Conservation (phyloP, 2,113 vertebrate genomes). For the Xyrauchen texanus region DNA sequence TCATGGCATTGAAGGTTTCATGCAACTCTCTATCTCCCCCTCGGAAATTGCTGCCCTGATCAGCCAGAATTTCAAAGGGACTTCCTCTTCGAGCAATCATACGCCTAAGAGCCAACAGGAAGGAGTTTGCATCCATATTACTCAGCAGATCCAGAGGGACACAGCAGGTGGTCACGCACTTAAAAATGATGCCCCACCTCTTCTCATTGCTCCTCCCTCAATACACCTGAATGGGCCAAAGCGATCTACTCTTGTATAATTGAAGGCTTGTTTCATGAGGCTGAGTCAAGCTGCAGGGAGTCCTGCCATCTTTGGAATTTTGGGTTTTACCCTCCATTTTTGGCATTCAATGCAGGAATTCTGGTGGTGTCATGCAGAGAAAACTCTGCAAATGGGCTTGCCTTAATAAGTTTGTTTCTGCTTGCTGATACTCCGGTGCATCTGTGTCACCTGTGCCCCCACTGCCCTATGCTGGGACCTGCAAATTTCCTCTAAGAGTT, state of each 20-base stretch:
- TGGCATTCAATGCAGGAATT: slow-evolving; percentile 1
- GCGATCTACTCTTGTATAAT: slow-evolving; percentile 15
- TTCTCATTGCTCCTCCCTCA: not conserved
- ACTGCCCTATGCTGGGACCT: not conserved
- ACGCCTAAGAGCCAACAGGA: slow-evolving; percentile 6
- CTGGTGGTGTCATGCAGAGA: slow-evolving; percentile 26
- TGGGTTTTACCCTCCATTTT: slow-evolving; percentile 6
- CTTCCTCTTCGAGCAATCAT: too few species aligned
- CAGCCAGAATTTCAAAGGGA: too few species aligned
- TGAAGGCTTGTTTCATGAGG: slow-evolving; percentile 1
- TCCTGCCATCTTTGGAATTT: slow-evolving; percentile 34
- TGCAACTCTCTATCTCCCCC: too few species aligned
- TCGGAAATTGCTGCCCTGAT: too few species aligned
- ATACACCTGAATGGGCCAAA: not conserved
- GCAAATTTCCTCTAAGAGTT: not conserved
- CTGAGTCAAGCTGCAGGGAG: slow-evolving; percentile 8
- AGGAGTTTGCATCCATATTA: slow-evolving; percentile 19
- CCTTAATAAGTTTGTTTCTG: not conserved
- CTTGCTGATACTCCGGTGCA: slow-evolving; percentile 1
- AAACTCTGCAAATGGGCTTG: slow-evolving; percentile 14
- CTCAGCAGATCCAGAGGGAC: slow-evolving; percentile 3
- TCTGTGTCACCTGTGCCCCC: not conserved
- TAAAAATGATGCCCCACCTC: not conserved
- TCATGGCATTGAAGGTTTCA: not conserved
- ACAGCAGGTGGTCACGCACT: slow-evolving; percentile 4